Evolutionary conservation across 2,797 vertebrate species (phyloP).

Genomic region (Microctenopoma lineatum): DNA sequence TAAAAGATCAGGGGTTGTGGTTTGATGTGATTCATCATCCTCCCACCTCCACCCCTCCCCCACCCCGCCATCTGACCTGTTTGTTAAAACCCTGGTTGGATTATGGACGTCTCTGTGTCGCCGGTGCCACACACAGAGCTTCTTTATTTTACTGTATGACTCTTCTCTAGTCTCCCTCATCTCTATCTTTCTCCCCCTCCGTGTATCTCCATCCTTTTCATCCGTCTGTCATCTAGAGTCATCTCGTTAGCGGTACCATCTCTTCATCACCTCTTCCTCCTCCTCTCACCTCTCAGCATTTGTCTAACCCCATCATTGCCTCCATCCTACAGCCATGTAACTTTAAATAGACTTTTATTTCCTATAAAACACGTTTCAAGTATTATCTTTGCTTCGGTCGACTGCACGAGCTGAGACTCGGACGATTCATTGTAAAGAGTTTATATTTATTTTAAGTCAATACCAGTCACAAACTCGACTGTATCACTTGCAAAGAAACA

Average conservation of each 20-base stretch:
- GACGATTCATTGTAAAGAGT: too few species aligned
- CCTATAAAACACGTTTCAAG: too few species aligned
- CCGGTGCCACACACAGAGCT: conserved; percentile 1
- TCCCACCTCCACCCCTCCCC: not conserved
- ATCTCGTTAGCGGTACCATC: conserved; percentile 45
- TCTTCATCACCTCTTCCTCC: conserved; percentile 31
- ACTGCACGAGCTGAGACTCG: too few species aligned
- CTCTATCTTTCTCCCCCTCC: conserved; percentile 12
- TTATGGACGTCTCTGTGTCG: conserved; percentile 14
- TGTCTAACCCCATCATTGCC: conserved; percentile 5
- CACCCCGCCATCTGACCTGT: conserved; percentile 10
- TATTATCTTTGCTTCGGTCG: too few species aligned
- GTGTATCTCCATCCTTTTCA: conserved; percentile 10
- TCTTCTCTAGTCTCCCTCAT: not conserved
- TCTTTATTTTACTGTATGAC: not conserved
- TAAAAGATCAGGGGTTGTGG: conserved; percentile 44
- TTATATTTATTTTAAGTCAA: too few species aligned
- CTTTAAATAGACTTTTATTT: too few species aligned
- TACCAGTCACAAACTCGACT: too few species aligned
- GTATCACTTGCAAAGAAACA: too few species aligned
- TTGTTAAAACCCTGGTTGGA: conserved; percentile 41
- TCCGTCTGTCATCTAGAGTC: conserved; percentile 5
- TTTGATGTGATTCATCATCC: conserved; percentile 47
- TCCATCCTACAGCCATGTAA: not conserved
- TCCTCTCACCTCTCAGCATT: conserved; percentile 33